These are phyloP conservation scores for Parauchenoglanis punctatus DNA, from an alignment of 2,797 vertebrate species.

Conservation along the genomic window DNA sequence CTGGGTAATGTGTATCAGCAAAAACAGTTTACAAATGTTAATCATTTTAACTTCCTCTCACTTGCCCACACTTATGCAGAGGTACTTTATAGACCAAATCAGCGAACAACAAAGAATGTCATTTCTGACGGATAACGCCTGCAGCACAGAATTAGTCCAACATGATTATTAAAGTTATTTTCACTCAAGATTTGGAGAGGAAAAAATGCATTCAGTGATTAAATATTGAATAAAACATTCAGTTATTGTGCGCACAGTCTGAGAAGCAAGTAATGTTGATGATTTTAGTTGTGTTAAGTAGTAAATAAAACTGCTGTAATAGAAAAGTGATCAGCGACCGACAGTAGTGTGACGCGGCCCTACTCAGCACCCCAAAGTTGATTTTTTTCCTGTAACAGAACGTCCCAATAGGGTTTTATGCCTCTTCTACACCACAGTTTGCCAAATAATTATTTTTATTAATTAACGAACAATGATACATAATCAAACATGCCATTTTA, in stretches of 20 bases:
- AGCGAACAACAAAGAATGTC: background rate
- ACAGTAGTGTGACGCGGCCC: background rate
- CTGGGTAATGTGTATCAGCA: background rate
- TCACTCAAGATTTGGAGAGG: background rate
- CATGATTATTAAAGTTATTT: background rate
- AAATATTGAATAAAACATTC: background rate
- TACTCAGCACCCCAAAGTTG: background rate
- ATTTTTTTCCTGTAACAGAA: background rate
- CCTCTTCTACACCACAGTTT: background rate
- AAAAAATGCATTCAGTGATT: background rate
- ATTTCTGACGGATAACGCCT: background rate
- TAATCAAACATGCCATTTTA: background rate
- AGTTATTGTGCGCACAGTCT: background rate
- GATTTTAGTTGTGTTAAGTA: background rate
- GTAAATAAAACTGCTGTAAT: background rate
- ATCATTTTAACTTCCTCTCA: background rate
- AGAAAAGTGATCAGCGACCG: background rate
- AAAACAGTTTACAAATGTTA: background rate
- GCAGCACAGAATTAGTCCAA: background rate
- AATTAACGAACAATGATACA: background rate
- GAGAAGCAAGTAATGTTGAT: background rate
- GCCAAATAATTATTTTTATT: too few relatives aligned
- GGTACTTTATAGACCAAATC: background rate
- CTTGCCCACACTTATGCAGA: background rate
- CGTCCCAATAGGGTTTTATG: background rate